Percentiles rank a stretch among this genome's conserved stretches.
Evolutionary conservation across 2,888 invertebrate species (phyloP).

Genomic region (Eledona agricola): DNA sequence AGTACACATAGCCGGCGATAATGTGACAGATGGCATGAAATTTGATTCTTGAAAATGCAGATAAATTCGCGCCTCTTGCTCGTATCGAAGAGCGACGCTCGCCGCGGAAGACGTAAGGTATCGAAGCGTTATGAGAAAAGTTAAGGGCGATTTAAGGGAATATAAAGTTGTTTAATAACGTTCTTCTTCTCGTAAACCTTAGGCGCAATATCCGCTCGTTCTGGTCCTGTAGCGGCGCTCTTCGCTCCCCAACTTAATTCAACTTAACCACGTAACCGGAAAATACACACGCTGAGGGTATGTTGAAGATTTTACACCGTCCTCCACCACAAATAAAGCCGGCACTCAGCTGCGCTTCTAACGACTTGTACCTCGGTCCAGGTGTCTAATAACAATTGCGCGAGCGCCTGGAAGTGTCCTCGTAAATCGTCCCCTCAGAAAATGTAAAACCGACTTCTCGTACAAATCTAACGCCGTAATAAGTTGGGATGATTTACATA

Average conservation of each 20-base stretch:
- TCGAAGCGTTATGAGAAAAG: slow-evolving; percentile 46
- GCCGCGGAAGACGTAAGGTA: no score
- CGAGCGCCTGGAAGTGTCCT: no score
- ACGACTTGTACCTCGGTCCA: slow-evolving; percentile 28
- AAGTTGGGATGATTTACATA: slow-evolving; percentile 55
- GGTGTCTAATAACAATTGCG: no score
- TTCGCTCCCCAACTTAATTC: slow-evolving; percentile 37
- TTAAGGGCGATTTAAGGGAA: slow-evolving; percentile 45
- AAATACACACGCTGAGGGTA: slow-evolving; percentile 42
- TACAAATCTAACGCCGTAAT: slow-evolving; percentile 50
- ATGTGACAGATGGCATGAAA: no score
- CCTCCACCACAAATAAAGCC: slow-evolving; percentile 40
- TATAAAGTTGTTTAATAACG: slow-evolving; percentile 52
- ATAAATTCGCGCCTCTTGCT: no score
- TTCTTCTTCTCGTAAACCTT: slow-evolving; percentile 42
- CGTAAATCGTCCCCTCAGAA: no score
- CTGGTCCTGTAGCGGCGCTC: slow-evolving; percentile 17
- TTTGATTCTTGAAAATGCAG: no score
- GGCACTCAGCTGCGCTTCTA: slow-evolving; percentile 28
- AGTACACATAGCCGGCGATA: no score
- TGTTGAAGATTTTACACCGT: slow-evolving; percentile 42
- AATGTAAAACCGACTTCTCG: no score
- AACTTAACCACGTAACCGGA: slow-evolving; percentile 42
- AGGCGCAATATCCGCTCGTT: slow-evolving; percentile 46
- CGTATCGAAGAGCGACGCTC: no score